Conservation (phyloP, 2,113 vertebrate species). For the Urocitellus parryii region DNA sequence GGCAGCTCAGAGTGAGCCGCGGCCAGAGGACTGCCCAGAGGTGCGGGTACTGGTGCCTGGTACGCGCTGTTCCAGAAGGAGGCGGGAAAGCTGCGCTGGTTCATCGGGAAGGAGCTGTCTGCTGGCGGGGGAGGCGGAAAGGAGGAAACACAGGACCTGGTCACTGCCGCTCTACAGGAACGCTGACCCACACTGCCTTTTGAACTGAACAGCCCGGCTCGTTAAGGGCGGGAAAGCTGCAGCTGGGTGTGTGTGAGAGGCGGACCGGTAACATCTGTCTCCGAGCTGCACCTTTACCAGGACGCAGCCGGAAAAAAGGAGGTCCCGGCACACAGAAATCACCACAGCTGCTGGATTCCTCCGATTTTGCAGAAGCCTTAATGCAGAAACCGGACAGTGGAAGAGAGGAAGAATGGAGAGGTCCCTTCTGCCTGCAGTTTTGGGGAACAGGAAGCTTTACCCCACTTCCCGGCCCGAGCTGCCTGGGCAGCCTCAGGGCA, state of each 20-base stretch:
- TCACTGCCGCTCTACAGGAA: neutral
- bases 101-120: conserved; percentile 98
- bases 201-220: fast-evolving
- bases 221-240: neutral
- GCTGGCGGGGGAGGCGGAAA: neutral
- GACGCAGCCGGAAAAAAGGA: neutral
- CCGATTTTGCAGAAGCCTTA: neutral
- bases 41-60: conserved; percentile 90
- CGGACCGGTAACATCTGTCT: neutral
- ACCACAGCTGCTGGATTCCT: neutral
- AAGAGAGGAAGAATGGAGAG: neutral
- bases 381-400: neutral
- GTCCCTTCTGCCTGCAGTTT: neutral
- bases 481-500: neutral
- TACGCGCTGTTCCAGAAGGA: conserved; percentile 99
- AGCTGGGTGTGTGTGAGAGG: neutral
- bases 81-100: conserved; percentile 96
- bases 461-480: neutral
- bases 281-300: neutral
- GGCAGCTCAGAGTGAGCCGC: conserved; percentile 93
- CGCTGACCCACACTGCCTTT: fast-evolving
- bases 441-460: neutral
- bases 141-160: neutral
- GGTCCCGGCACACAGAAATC: neutral
- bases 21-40: conserved; percentile 87